Base-by-base conservation (phyloP, 92 coral and sea anemone species). In the Blastomussa wellsi region DNA sequence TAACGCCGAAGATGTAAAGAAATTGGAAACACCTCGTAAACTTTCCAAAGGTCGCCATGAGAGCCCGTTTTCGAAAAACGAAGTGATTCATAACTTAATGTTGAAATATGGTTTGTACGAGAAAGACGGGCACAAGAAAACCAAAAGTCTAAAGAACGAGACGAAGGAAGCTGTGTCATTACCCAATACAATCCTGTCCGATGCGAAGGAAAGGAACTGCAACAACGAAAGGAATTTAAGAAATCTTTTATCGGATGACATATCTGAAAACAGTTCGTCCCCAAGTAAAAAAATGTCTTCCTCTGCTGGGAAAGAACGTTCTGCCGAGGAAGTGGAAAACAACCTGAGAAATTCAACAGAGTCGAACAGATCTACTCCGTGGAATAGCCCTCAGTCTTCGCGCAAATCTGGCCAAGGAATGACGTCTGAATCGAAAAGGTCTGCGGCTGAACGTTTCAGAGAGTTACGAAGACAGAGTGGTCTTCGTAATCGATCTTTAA, bases 11-110 rank as follows among this genome's bases (percentile, higher is more conserved):
- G 37, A 59, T 14, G 48, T n/a, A 17, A 84, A 82, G 32, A 81
- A 59, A 60, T 38, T 14, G 48, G 77, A 62, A 13, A 41, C 12
- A 53, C 47, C 81, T 9, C 70, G 80, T 60, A 87, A 79, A 16
- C 19, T 28, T 24, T 66, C 88, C 3, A 78, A 49, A 52, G 52
- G 49, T 22, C 84, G 79, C 4, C 22, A 60, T 66, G 86, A 81
- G 7, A 90, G 92, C 52, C 93, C 91, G 44, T 87, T 88, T 55
- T 88, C 97, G 0, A 90, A 86, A 67, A 97, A 93, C 86, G 94
- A 92, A 24, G 97, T 97, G 57, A 93, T 97, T 69, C 99, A 95
- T 65, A 93, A 93, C 53, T 88, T 97, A 33, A 92, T 97, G 96
- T 71, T 94, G 31, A 97, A 97, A 62, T 97, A 97, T 68, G 99